Conservation (phyloP, 2,797 vertebrate species). For the Poliocrania exsul region DNA sequence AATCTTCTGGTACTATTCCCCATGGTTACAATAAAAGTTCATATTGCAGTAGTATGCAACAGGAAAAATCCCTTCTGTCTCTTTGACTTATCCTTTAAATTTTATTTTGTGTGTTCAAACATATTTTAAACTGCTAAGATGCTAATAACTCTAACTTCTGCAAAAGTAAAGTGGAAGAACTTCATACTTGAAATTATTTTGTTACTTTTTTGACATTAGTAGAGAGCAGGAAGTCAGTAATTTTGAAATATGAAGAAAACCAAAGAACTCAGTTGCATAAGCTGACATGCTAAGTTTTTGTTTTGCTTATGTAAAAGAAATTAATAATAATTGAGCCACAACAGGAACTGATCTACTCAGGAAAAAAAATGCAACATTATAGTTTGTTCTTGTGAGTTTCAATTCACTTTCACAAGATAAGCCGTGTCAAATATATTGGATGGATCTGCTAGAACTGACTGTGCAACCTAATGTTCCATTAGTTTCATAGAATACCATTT, state of each 20-base stretch:
- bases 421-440: not conserved
- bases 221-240: not conserved
- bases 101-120: not conserved
- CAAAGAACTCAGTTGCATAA: not conserved
- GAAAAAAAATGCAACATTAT: not conserved
- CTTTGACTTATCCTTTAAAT: not conserved
- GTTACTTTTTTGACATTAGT: not conserved
- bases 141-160: not conserved
- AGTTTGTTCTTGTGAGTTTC: not conserved
- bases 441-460: not conserved
- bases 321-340: not conserved
- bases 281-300: not conserved
- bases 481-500: not conserved
- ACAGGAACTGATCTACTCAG: not conserved
- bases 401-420: not conserved
- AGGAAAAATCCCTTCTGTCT: not conserved
- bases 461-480: not conserved
- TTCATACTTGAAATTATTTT: not conserved
- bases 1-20: not conserved
- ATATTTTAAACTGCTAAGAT: not conserved
- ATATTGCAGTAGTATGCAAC: not conserved
- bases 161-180: not conserved
- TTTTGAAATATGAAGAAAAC: not conserved
- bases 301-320: not conserved
- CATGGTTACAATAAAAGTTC: not conserved